A percentile compares a stretch with the other conserved stretches of the same genome.
Conservation (phyloP, 2,888 invertebrate species). For the Drosophila pegasa region DNA sequence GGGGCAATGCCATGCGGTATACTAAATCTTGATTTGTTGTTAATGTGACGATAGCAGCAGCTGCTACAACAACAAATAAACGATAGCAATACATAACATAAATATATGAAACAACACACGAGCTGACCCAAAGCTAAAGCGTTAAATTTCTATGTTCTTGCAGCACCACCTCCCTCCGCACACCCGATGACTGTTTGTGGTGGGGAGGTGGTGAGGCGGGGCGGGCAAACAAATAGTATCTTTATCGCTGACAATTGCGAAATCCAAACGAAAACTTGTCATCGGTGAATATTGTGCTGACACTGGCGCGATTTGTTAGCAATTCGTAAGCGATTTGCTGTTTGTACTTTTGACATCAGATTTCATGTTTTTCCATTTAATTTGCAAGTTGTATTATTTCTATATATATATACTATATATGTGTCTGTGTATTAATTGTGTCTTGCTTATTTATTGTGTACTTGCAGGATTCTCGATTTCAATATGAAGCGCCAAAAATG, state of each 20-base stretch:
- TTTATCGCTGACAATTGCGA: slow-evolving; percentile 76
- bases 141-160: slow-evolving; percentile 70
- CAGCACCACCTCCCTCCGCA: slow-evolving; percentile 15
- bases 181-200: slow-evolving; percentile 19
- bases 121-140: slow-evolving; percentile 33
- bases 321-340: slow-evolving; percentile 37
- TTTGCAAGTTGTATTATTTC: slow-evolving; percentile 50
- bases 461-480: slow-evolving; percentile 78
- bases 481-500: slow-evolving; percentile 80
- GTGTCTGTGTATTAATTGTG: slow-evolving; percentile 25
- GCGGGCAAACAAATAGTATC: slow-evolving; percentile 55
- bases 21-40: slow-evolving; percentile 40
- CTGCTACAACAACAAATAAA: slow-evolving; percentile 19
- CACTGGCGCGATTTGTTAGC: slow-evolving; percentile 52
- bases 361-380: slow-evolving; percentile 79
- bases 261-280: slow-evolving; percentile 77
- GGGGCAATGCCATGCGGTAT: slow-evolving; percentile 40
- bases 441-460: slow-evolving; percentile 24
- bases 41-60: slow-evolving; percentile 53
- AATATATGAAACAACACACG: slow-evolving; percentile 8
- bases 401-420: slow-evolving; percentile 3
- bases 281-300: slow-evolving; percentile 75
- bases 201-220: slow-evolving; percentile 14
- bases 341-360: slow-evolving; percentile 66
- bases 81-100: slow-evolving; percentile 29